Evolutionary conservation across 1,140 invertebrate genomes (phyloP), one percentile per base, ranked within the genome.

Genomic region (Cherax destructor): DNA sequence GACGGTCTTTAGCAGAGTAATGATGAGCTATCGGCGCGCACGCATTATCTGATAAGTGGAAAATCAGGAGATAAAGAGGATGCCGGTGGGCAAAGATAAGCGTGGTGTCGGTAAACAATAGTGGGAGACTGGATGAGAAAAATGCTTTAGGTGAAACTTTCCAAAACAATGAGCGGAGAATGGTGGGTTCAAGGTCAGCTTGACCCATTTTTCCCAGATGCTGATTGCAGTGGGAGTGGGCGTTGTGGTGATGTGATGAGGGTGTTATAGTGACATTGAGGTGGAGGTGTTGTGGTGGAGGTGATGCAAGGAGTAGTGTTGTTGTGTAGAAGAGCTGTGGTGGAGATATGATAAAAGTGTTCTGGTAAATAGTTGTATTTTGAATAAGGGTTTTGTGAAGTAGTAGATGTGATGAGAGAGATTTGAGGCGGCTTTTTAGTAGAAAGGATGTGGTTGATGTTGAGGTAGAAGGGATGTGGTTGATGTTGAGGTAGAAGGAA

Each of bases 41-140:
- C 24, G 24, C 69, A 74, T 74, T 74, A 74, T n/a, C n/a, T n/a
- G n/a, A 74, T 74, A 74, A 74, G 69, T 74, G 69, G n/a, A 74
- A 74, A 24, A 74, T 74, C 69, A 30, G 69, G 6, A 30, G n/a
- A 74, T 74, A 74, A 74, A 74, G 69, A 74, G 11, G 16, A 9
- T 6, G 24, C 24, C 7, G n/a, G n/a, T 0, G 9, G 69, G 24
- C 24, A 74, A 74, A 74, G 9, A 30, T 18, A 65, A 21, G 21
- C n/a, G 69, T 74, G 69, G 30, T n/a, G 69, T 74, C 69, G 30
- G 6, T 21, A 74, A 24, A 74, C 69, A 74, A 74, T 21, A 74
- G 69, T 7, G n/a, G 30, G 24, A 6, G 69, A n/a, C 69, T 30
- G 9, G 69, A 21, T 5, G 69, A 30, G 69, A 74, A 74, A 74